These are phyloP conservation scores for Bryconaethiops microstoma DNA, from an alignment of 2,797 vertebrate species.

Conservation along the genomic window DNA sequence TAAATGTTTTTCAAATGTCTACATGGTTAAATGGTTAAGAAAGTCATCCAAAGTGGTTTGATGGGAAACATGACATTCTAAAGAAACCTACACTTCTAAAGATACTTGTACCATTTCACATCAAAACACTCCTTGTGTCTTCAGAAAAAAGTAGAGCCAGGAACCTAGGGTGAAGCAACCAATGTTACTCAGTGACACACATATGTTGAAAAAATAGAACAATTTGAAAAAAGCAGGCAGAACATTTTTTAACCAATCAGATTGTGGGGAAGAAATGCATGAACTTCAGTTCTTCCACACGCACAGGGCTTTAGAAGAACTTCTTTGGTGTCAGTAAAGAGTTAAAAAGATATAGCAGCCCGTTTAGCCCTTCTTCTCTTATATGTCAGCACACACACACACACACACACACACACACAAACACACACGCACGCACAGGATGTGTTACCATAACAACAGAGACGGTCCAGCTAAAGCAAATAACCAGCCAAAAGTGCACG, in stretches of 20 bases:
- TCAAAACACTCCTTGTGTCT: no score
- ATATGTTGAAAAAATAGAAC: no score
- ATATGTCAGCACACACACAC: constrained; percentile 58
- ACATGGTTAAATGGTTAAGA: no score
- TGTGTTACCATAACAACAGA: constrained; percentile 75
- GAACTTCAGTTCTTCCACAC: neutral
- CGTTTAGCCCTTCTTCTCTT: constrained; percentile 59
- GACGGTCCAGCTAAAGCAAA: constrained; percentile 74
- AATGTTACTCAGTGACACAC: no score
- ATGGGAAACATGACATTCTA: no score
- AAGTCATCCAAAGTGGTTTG: no score
- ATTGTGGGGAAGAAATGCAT: neutral
- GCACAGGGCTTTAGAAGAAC: neutral
- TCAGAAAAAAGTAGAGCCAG: no score
- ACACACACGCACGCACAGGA: constrained; percentile 60
- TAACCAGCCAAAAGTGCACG: constrained; percentile 62
- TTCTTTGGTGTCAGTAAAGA: constrained; percentile 26
- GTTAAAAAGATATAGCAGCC: constrained; percentile 47
- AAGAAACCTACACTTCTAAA: no score
- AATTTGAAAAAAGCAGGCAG: no score
- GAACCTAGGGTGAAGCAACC: no score
- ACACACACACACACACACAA: constrained; percentile 50
- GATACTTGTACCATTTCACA: no score
- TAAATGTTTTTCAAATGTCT: no score
- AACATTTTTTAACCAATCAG: neutral